Conservation (phyloP, 2,113 vertebrate species). For the Crotalus horridus region DNA sequence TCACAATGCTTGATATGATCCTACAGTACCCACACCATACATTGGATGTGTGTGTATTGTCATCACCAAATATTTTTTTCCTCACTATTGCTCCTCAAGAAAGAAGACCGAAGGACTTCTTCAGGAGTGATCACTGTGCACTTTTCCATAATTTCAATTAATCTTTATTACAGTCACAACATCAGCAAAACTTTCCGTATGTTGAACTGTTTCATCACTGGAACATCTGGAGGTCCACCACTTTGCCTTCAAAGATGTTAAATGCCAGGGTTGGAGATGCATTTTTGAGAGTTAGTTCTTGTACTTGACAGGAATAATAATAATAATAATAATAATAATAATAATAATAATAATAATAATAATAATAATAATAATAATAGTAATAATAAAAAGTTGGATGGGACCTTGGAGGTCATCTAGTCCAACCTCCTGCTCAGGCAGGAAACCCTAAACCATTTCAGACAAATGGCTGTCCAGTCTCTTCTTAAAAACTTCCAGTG, state of each 20-base stretch:
- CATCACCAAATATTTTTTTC: background rate
- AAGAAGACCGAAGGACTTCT: background rate
- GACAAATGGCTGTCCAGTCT: too few relatives aligned
- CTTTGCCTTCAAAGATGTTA: background rate
- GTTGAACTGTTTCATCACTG: background rate
- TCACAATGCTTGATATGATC: background rate
- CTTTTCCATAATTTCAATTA: background rate
- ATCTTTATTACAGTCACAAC: background rate
- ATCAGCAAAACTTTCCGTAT: background rate
- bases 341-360: too few relatives aligned
- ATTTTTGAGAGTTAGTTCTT: background rate
- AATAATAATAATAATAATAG: too few relatives aligned
- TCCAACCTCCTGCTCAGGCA: too few relatives aligned
- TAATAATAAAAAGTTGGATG: too few relatives aligned
- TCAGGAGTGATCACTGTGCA: background rate
- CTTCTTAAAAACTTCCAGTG: too few relatives aligned
- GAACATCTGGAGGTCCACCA: background rate
- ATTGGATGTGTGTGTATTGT: background rate
- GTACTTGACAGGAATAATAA: background rate
- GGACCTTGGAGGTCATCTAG: too few relatives aligned
- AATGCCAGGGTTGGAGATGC: background rate
- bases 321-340: too few relatives aligned
- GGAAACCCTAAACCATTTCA: too few relatives aligned
- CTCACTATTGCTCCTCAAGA: background rate
- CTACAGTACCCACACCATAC: background rate